Conservation (phyloP, 2,113 vertebrate species). For the Barnardius zonarius region DNA sequence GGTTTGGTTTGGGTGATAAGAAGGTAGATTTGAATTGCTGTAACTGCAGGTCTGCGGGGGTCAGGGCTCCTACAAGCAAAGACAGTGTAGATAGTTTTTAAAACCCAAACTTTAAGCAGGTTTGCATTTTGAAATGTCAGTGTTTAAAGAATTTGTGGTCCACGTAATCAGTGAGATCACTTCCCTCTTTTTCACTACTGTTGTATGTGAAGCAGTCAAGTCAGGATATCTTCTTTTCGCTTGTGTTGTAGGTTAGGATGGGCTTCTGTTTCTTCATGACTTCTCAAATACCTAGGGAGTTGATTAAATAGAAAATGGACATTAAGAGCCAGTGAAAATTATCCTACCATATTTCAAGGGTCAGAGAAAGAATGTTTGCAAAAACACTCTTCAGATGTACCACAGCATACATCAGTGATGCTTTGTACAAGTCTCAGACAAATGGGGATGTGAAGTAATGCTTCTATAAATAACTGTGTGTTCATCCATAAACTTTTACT, state of each 20-base stretch:
- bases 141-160: neutral
- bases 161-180: neutral
- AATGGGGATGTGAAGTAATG: constrained; percentile 47
- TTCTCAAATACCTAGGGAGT: neutral
- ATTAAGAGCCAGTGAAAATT: neutral
- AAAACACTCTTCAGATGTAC: neutral
- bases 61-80: neutral
- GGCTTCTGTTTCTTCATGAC: neutral
- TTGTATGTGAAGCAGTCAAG: neutral
- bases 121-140: neutral
- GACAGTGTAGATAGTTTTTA: neutral
- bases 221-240: neutral
- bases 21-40: neutral
- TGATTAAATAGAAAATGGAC: neutral
- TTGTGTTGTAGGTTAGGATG: neutral
- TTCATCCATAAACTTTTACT: constrained; percentile 38
- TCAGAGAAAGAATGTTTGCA: neutral
- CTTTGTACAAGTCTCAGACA: neutral
- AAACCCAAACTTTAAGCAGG: neutral
- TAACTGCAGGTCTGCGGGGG: neutral
- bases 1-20: neutral
- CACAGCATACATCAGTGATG: constrained; percentile 1
- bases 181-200: neutral
- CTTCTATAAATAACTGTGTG: constrained; percentile 45
- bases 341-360: neutral